These are phyloP conservation scores for Callaeas wilsoni DNA, from an alignment of 2,113 vertebrate species.

Conservation along the genomic window DNA sequence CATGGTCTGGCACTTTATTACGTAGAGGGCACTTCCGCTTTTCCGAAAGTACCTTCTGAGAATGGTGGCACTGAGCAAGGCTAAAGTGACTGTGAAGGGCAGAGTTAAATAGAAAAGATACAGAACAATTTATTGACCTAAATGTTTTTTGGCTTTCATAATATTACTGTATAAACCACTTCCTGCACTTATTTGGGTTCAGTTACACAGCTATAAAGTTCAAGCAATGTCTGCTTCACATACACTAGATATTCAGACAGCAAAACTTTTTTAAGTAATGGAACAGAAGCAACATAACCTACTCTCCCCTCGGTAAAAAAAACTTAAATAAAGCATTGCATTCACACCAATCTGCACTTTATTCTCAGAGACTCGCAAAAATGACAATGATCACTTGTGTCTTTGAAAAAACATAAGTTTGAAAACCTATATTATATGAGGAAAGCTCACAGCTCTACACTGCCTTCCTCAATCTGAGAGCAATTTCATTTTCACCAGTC, in stretches of 20 bases:
- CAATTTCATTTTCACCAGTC: background rate
- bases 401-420: background rate
- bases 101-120: background rate
- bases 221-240: background rate
- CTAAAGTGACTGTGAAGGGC: background rate
- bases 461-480: background rate
- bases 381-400: background rate
- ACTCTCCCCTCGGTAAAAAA: background rate
- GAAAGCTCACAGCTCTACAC: background rate
- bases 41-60: background rate
- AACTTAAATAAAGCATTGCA: background rate
- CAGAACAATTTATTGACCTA: background rate
- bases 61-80: background rate
- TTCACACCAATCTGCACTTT: background rate
- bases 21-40: background rate
- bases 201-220: background rate
- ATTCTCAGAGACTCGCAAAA: background rate
- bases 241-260: background rate
- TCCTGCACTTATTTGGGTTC: background rate
- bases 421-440: background rate
- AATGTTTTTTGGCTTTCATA: background rate
- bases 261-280: background rate
- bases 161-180: background rate
- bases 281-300: background rate
- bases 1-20: background rate